Percentiles rank a stretch among this genome's conserved stretches.
Evolutionary conservation across 37 sponge, comb jelly and placozoan genomes (phyloP).

Genomic region (Axinella damicornis): DNA sequence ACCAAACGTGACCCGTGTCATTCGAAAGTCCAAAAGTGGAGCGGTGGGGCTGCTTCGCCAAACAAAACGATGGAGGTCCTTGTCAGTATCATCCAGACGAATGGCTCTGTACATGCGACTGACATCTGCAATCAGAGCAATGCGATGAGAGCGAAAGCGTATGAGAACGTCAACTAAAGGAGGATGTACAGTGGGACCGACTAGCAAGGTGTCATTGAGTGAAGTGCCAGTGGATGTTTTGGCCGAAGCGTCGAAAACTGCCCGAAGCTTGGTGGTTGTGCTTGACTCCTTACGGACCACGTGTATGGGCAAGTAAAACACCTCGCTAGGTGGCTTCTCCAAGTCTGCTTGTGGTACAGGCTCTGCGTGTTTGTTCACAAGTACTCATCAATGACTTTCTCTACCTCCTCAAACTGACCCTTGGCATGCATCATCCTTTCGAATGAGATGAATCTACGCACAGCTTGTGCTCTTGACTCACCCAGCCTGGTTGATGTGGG

Average conservation of each 20-base stretch:
- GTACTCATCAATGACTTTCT: conserved; percentile 52
- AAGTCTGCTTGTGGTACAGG: conserved; percentile 40
- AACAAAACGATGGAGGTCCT: conserved; percentile 50
- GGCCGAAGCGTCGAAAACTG: conserved; percentile 56
- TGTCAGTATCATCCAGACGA: conserved; percentile 5
- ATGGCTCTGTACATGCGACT: conserved; percentile 56
- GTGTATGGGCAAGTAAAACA: conserved; percentile 53
- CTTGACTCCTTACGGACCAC: conserved; percentile 54
- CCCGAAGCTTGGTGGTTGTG: conserved; percentile 49
- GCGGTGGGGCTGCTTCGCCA: conserved; percentile 28
- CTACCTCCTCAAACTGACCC: conserved; percentile 27
- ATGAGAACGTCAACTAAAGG: conserved; percentile 44
- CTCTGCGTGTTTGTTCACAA: conserved; percentile 38
- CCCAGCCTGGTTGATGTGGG: conserved; percentile 19
- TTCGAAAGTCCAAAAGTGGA: conserved; percentile 21
- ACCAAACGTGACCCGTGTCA: conserved; percentile 66
- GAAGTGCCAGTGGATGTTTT: conserved; percentile 33
- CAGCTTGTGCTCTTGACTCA: conserved; percentile 59
- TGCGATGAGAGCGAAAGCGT: conserved; percentile 33
- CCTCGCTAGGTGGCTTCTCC: conserved; percentile 36
- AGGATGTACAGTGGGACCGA: conserved; percentile 50
- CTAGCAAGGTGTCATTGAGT: conserved; percentile 35
- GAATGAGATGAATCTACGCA: conserved; percentile 46
- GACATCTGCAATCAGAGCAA: conserved; percentile 42
- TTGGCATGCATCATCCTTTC: conserved; percentile 38